These are phyloP conservation scores for Lamellibrachia columna DNA, from an alignment of 2,888 invertebrate species.

Conservation along the genomic window DNA sequence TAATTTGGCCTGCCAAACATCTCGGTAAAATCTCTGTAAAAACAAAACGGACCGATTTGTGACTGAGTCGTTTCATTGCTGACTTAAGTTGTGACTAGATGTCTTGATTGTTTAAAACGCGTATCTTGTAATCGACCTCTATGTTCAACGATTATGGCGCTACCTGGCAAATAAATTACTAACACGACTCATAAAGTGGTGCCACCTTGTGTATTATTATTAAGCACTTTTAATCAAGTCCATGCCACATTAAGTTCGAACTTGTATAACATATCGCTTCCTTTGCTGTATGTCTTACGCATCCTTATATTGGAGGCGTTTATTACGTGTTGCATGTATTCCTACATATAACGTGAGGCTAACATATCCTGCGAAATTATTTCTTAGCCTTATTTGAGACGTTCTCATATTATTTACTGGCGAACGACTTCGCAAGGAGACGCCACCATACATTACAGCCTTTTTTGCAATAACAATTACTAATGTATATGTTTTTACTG, in stretches of 20 bases:
- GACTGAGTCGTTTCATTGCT: not conserved
- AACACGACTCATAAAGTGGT: not conserved
- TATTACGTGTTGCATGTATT: not conserved
- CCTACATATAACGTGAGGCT: not conserved
- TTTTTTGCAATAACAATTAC: not conserved
- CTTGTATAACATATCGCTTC: not conserved
- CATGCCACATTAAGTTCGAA: not conserved
- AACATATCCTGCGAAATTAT: not conserved
- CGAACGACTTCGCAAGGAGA: not conserved
- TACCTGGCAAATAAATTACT: not conserved
- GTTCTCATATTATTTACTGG: not conserved
- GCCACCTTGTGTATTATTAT: not conserved
- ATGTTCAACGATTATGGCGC: not conserved
- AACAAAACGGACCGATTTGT: not conserved
- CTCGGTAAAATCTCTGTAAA: too few species aligned
- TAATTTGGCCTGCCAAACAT: too few species aligned
- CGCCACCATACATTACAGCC: not conserved
- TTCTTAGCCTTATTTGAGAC: not conserved
- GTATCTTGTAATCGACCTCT: not conserved
- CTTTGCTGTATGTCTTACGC: not conserved
- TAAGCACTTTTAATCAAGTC: not conserved
- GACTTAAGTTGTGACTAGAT: not conserved
- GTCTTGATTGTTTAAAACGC: not conserved
- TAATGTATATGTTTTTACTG: not conserved
- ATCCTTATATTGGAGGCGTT: not conserved